These are phyloP conservation scores for Scaptomyza polygonia DNA, from an alignment of 2,888 invertebrate genomes.

Conservation along the genomic window DNA sequence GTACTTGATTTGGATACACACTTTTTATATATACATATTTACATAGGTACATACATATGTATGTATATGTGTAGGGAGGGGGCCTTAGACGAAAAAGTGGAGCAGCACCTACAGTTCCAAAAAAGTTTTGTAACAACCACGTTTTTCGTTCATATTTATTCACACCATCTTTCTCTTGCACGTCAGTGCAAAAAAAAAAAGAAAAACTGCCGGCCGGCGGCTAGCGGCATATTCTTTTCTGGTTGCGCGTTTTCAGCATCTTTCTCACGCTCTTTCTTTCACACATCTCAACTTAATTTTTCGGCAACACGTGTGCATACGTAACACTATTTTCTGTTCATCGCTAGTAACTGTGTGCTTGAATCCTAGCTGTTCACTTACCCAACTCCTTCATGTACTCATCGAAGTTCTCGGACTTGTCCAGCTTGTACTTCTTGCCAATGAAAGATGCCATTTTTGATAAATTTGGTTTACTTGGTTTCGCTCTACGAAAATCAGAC, in stretches of 20 bases:
- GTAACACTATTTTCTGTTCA: slow-evolving; percentile 2
- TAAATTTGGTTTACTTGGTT: slow-evolving; percentile 22
- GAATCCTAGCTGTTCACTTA: slow-evolving; percentile 85
- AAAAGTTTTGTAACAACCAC: slow-evolving; percentile 38
- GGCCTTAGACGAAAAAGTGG: slow-evolving; percentile 2
- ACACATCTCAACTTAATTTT: slow-evolving; percentile 5
- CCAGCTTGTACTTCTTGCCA: slow-evolving; percentile 93
- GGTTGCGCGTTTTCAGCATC: slow-evolving; percentile 47
- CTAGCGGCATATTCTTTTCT: slow-evolving; percentile 21
- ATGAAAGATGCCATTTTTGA: slow-evolving; percentile 82
- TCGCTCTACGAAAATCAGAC: slow-evolving; percentile 27
- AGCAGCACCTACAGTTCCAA: slow-evolving; percentile 2
- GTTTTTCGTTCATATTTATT: slow-evolving; percentile 52
- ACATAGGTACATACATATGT: not conserved
- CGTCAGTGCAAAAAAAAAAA: slow-evolving; percentile 17
- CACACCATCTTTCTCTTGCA: slow-evolving; percentile 39
- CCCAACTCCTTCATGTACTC: slow-evolving; percentile 95
- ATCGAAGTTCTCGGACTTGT: slow-evolving; percentile 92
- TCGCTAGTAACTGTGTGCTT: not conserved
- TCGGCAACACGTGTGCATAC: slow-evolving; percentile 19
- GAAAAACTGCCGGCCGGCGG: slow-evolving; percentile 73
- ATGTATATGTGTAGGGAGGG: not conserved
- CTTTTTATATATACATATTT: not conserved
- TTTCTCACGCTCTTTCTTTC: slow-evolving; percentile 13
- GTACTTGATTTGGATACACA: slow-evolving; percentile 18